Evolutionary conservation across 1,140 invertebrate genomes (phyloP).

Genomic region (Drosophila santomea): DNA sequence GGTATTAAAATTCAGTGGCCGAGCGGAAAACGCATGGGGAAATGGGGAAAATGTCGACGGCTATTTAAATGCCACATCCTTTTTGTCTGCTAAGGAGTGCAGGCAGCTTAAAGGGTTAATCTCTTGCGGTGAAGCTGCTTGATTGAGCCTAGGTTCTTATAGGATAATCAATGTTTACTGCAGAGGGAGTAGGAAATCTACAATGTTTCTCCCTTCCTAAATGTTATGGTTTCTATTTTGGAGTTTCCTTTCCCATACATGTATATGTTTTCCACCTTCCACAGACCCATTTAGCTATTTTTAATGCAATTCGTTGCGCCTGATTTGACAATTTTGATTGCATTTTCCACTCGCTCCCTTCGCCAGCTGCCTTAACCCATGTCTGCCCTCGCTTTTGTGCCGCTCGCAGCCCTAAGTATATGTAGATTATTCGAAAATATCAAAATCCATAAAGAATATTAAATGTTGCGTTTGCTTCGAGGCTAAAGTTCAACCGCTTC

Average conservation of each 20-base stretch:
- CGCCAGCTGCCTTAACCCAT: conserved; percentile 12
- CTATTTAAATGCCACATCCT: conserved; percentile 9
- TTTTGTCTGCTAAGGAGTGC: background rate
- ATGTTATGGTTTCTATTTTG: background rate
- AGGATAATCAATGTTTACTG: background rate
- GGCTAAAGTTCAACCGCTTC: conserved; percentile 34
- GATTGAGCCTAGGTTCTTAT: background rate
- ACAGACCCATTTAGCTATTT: conserved; percentile 19
- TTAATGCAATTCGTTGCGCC: conserved; percentile 62
- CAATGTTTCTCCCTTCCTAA: too few species aligned
- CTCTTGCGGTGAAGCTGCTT: background rate
- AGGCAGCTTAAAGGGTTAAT: conserved; percentile 2
- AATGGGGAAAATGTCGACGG: too few species aligned
- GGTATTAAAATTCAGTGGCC: conserved; percentile 2
- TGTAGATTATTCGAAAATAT: conserved; percentile 28
- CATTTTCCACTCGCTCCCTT: conserved; percentile 44
- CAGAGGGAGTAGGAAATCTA: too few species aligned
- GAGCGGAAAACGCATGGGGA: background rate
- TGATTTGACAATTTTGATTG: conserved; percentile 65
- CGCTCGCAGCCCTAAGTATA: conserved; percentile 1
- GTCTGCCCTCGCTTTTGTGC: background rate
- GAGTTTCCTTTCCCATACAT: background rate
- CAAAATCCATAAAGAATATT: conserved; percentile 43
- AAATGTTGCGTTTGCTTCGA: conserved; percentile 30
- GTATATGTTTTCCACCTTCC: background rate